These are phyloP conservation scores for Coronaproctus castanopsis DNA, from an alignment of 2,888 invertebrate species.

Conservation along the genomic window DNA sequence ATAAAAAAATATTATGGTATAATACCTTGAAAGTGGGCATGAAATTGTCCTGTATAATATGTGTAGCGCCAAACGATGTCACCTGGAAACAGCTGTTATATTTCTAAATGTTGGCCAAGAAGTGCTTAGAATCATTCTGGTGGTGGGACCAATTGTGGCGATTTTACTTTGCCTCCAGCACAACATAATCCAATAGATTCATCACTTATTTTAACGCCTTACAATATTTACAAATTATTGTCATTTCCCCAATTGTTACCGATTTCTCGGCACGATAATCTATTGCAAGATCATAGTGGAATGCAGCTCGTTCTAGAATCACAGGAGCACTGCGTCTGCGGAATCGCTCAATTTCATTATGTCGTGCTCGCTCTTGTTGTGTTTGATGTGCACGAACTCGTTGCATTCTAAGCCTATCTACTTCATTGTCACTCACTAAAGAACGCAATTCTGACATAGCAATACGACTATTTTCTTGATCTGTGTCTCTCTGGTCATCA, in stretches of 20 bases:
- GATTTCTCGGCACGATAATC: neutral
- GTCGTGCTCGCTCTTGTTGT: constrained; percentile 4
- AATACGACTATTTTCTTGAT: constrained; percentile 4
- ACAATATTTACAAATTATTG: neutral
- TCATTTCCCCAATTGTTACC: neutral
- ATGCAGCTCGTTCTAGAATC: too few species aligned
- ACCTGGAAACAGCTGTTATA: neutral
- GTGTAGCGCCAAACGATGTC: neutral
- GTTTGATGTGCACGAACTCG: constrained; percentile 2
- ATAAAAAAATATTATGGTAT: neutral
- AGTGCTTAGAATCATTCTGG: neutral
- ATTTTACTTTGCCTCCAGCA: constrained; percentile 1
- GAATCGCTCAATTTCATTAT: constrained; percentile 3
- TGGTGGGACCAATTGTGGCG: neutral
- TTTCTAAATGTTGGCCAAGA: neutral
- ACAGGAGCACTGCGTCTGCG: neutral
- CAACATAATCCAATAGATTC: neutral
- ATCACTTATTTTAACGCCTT: neutral
- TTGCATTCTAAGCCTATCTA: constrained; percentile 4
- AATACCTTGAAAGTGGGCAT: constrained; percentile 8
- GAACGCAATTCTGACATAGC: neutral
- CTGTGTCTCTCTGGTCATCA: neutral
- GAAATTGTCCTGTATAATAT: constrained; percentile 7
- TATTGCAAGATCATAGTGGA: neutral
- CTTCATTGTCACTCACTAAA: neutral